These are phyloP conservation scores for Pipra filicauda DNA, from an alignment of 2,113 vertebrate species.

Conservation along the genomic window DNA sequence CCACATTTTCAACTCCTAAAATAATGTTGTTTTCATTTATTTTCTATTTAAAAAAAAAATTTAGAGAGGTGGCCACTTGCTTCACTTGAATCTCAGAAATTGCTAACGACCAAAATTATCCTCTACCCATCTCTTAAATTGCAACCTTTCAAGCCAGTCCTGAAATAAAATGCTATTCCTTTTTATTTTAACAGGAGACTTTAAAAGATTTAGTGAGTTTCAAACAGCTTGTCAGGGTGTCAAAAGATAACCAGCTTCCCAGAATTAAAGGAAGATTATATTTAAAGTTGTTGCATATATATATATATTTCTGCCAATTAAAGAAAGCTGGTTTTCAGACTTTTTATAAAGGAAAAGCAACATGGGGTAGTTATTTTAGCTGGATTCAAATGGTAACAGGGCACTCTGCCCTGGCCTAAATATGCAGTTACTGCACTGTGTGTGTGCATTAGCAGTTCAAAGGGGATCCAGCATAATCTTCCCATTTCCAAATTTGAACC, in stretches of 20 bases:
- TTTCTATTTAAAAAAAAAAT: neutral
- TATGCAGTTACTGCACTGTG: neutral
- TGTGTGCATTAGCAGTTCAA: neutral
- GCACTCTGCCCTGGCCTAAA: neutral
- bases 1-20: neutral
- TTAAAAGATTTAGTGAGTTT: conserved; percentile 10
- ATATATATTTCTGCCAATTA: neutral
- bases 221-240: conserved; percentile 47
- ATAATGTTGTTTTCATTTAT: neutral
- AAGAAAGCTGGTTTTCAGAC: neutral
- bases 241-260: conserved; percentile 43
- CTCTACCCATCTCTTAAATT: neutral
- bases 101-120: neutral
- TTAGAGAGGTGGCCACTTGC: neutral
- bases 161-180: conserved; percentile 22
- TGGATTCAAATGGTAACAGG: neutral
- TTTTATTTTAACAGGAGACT: conserved; percentile 15
- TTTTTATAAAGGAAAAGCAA: neutral
- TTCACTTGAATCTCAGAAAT: neutral
- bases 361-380: neutral
- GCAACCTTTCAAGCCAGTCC: neutral
- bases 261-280: conserved; percentile 31
- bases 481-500: neutral
- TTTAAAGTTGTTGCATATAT: conserved; percentile 28
- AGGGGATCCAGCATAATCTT: neutral